Evolutionary conservation across 2,888 invertebrate species (phyloP), one percentile per base, ranked within the genome.

Genomic region (Listrodromus nycthemerus): DNA sequence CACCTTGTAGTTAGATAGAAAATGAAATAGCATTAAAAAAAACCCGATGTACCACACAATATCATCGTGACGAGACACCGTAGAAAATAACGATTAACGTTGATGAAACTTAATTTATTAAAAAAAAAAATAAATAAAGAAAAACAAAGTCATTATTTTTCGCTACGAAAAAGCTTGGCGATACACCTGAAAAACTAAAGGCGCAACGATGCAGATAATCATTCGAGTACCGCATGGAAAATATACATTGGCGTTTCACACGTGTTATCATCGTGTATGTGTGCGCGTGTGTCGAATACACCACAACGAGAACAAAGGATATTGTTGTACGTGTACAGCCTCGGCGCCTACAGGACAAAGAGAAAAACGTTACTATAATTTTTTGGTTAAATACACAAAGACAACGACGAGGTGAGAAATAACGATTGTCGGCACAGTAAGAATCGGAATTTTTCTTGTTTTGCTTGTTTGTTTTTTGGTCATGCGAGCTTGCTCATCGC

Each of bases 401-500:
- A 70, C 75, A 65, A 52, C 63, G 75, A 70, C 75, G 65, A 55
- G 33, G 48, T 55, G 58, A 78, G 21, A 33, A 10, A 61, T 6
- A 24, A 52, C 10, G 30, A 41, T 33, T 74, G 45, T 37, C 16
- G 21, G 13, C 63, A 48, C 37, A 58, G 67, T 80, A 41, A 50
- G 76, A 67, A 69, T 73, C 13, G 19, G 58, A 19, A 7, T 52
- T 48, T 37, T 45, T 16, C 52, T 30, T 21, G 13, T n/a, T 30
- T 48, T 55, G n/a, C n/a, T n/a, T n/a, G n/a, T n/a, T n/a, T n/a
- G n/a, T n/a, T n/a, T n/a, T n/a, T n/a, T n/a, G n/a, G n/a, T n/a
- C n/a, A n/a, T n/a, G n/a, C n/a, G n/a, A n/a, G n/a, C 13, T 27
- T 69, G 13, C 80, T 91, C 85, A 92, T 87, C 89, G 88, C 80